phyloP scores from a whole-genome alignment of 2,113 vertebrate genomes.

The Xiphophorus hellerii region DNA sequence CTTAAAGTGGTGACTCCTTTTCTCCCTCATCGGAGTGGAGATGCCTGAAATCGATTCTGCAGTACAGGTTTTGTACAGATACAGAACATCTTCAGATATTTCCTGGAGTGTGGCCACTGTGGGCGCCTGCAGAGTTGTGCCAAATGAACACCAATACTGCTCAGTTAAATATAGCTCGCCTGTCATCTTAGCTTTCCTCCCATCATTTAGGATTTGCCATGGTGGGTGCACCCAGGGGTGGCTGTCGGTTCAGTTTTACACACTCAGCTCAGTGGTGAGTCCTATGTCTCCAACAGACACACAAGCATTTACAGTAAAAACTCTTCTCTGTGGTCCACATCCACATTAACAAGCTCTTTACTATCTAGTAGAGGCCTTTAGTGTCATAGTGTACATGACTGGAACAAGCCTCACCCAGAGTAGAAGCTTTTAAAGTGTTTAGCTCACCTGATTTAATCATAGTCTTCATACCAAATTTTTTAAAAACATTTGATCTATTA shows the following conservation, averaged over 20 bases:
- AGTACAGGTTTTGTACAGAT: not conserved
- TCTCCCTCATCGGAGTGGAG: conserved; percentile 3
- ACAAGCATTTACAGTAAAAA: conserved; percentile 14
- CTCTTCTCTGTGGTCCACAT: not conserved
- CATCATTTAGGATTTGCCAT: conserved; percentile 60
- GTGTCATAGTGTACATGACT: not conserved
- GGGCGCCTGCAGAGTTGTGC: conserved; percentile 27
- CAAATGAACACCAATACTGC: conserved; percentile 54
- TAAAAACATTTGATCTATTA: not conserved
- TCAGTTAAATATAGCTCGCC: conserved; percentile 65
- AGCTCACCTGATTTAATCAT: not conserved
- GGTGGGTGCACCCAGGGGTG: conserved; percentile 54
- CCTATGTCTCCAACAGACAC: conserved; percentile 29
- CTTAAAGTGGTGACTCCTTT: conserved; percentile 34
- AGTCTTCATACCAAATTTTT: no score
- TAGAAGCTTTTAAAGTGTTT: not conserved
- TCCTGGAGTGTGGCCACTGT: conserved; percentile 4
- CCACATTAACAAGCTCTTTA: conserved; percentile 3
- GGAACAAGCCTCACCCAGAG: not conserved
- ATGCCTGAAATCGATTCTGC: conserved; percentile 7
- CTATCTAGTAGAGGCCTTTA: not conserved
- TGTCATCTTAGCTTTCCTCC: conserved; percentile 64
- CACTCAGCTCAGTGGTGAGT: conserved; percentile 45
- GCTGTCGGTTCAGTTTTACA: conserved; percentile 68
- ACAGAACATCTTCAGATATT: not conserved